Conservation (phyloP, 2,888 invertebrate species). For the Hipparchia semele region DNA sequence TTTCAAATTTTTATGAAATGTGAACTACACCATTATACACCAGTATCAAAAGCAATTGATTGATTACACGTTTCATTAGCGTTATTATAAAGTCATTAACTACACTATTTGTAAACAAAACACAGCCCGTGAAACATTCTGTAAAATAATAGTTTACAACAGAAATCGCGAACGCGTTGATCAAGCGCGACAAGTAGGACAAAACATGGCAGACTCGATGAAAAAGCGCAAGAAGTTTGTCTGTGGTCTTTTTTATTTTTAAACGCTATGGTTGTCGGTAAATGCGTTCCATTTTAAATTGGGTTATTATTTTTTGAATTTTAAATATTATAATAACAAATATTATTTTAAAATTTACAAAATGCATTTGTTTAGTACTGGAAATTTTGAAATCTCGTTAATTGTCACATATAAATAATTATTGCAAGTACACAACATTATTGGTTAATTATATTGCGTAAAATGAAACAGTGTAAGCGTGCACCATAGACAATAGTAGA, state of each 20-base stretch:
- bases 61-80: conserved; percentile 57
- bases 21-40: conserved; percentile 70
- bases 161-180: conserved; percentile 77
- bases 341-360: background rate
- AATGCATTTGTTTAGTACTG: background rate
- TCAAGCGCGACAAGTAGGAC: conserved; percentile 83
- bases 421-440: background rate
- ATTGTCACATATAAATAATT: background rate
- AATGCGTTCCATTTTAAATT: conserved; percentile 38
- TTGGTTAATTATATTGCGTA: conserved; percentile 42
- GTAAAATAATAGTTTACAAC: conserved; percentile 72
- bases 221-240: conserved; percentile 74
- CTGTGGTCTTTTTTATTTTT: conserved; percentile 73
- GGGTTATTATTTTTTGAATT: background rate
- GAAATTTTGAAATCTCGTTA: background rate
- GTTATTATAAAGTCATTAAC: conserved; percentile 63
- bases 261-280: conserved; percentile 52
- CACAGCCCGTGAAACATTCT: conserved; percentile 76
- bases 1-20: conserved; percentile 72
- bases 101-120: conserved; percentile 80
- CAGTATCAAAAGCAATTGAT: conserved; percentile 62
- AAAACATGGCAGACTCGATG: conserved; percentile 82
- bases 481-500: conserved; percentile 51
- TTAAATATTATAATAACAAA: background rate
- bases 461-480: conserved; percentile 44